Percentiles rank a stretch among this genome's conserved stretches.
Evolutionary conservation across 1,140 invertebrate genomes (phyloP).

Genomic region (Drosophila nigromelanica): DNA sequence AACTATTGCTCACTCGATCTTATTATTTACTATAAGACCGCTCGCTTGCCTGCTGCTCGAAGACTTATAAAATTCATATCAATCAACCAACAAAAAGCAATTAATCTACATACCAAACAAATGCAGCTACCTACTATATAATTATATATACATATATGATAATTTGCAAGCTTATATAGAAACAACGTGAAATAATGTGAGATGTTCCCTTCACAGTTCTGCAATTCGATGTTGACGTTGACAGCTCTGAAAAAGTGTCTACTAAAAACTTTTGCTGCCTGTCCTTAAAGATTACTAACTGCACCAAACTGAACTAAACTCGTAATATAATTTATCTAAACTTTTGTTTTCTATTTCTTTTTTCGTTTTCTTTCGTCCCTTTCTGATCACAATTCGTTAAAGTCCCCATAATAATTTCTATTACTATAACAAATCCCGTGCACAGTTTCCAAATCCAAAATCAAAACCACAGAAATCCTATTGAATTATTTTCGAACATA

Average conservation of each 20-base stretch:
- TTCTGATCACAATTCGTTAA: constrained; percentile 40
- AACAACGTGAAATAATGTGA: constrained; percentile 76
- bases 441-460: constrained; percentile 55
- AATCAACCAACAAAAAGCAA: constrained; percentile 36
- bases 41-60: constrained; percentile 41
- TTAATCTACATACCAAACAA: constrained; percentile 47
- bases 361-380: constrained; percentile 36
- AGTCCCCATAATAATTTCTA: constrained; percentile 27
- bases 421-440: constrained; percentile 57
- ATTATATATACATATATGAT: constrained; percentile 31
- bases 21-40: constrained; percentile 57
- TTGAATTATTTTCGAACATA: constrained; percentile 58
- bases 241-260: constrained; percentile 25
- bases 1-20: constrained; percentile 72
- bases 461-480: constrained; percentile 62
- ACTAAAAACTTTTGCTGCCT: constrained; percentile 27
- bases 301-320: constrained; percentile 46
- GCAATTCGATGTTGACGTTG: constrained; percentile 60
- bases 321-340: constrained; percentile 19
- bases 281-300: constrained; percentile 54
- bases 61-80: constrained; percentile 52
- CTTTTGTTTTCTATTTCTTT: constrained; percentile 39
- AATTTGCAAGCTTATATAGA: constrained; percentile 46
- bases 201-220: constrained; percentile 84
- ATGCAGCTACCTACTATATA: constrained; percentile 30